Conservation (phyloP, 2,113 vertebrate genomes). For the Alexandromys fortis region DNA sequence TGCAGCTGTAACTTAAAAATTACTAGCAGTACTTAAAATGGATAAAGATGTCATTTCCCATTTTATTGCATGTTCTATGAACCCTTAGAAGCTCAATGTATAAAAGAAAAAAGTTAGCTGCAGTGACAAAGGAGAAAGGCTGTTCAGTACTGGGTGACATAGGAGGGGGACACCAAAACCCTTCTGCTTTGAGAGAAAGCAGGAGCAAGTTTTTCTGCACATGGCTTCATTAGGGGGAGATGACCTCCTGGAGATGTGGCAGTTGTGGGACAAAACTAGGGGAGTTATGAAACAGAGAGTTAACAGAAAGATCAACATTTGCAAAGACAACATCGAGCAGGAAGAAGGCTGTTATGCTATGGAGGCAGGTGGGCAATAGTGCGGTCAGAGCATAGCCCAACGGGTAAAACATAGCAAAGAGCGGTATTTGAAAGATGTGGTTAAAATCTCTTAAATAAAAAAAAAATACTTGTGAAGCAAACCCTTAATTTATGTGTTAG, state of each 20-base stretch:
- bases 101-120: conserved; percentile 43
- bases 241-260: not conserved
- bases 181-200: not conserved
- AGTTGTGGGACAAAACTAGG: not conserved
- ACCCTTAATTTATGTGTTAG: not conserved
- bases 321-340: not conserved
- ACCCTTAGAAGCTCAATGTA: conserved; percentile 58
- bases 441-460: not conserved
- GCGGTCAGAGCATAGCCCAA: not conserved
- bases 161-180: not conserved
- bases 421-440: too few species aligned
- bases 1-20: too few species aligned
- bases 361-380: not conserved
- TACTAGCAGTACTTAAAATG: conserved; percentile 62
- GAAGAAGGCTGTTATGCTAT: not conserved
- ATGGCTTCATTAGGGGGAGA: not conserved
- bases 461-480: not conserved
- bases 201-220: not conserved
- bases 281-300: not conserved
- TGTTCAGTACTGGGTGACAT: not conserved
- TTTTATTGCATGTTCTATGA: conserved; percentile 42
- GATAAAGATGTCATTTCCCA: conserved; percentile 63
- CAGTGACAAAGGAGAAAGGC: conserved; percentile 33
- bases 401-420: not conserved
- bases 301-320: not conserved